These are phyloP conservation scores for Drosophila jambulina DNA, from an alignment of 1,140 invertebrate species.

Conservation along the genomic window DNA sequence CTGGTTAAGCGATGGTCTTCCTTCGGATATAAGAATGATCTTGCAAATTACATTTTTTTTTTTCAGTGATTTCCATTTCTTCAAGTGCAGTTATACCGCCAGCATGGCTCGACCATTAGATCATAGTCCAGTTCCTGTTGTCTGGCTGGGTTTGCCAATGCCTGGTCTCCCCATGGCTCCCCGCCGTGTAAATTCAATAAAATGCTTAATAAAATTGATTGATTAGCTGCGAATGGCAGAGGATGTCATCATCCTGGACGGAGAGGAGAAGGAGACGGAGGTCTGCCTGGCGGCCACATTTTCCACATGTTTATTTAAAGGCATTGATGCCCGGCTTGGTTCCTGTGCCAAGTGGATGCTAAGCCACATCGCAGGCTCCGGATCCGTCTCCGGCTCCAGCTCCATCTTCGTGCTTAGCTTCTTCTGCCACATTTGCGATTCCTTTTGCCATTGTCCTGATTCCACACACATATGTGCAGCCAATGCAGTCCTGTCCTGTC, in stretches of 20 bases:
- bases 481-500: slow-evolving; percentile 6
- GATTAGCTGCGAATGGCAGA: slow-evolving; percentile 61
- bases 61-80: neutral
- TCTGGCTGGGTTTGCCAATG: slow-evolving; percentile 1
- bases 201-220: slow-evolving; percentile 71
- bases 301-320: slow-evolving; percentile 48
- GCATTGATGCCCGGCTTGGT: slow-evolving; percentile 35
- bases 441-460: slow-evolving; percentile 58
- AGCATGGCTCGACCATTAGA: neutral
- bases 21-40: neutral
- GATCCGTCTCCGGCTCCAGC: neutral
- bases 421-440: slow-evolving; percentile 72
- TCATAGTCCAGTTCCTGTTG: neutral
- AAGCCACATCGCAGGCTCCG: slow-evolving; percentile 39
- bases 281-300: slow-evolving; percentile 26
- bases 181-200: slow-evolving; percentile 58
- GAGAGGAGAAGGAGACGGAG: too few relatives aligned
- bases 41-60: neutral
- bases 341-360: slow-evolving; percentile 35
- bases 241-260: slow-evolving; percentile 6
- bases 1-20: too few relatives aligned
- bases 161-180: neutral
- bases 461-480: slow-evolving; percentile 16
- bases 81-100: neutral
- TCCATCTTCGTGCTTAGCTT: slow-evolving; percentile 14